Percentiles rank a stretch among this genome's conserved stretches.
These are phyloP conservation scores for Petrolisthes cinctipes DNA, from an alignment of 2,888 invertebrate species.

Conservation along the genomic window DNA sequence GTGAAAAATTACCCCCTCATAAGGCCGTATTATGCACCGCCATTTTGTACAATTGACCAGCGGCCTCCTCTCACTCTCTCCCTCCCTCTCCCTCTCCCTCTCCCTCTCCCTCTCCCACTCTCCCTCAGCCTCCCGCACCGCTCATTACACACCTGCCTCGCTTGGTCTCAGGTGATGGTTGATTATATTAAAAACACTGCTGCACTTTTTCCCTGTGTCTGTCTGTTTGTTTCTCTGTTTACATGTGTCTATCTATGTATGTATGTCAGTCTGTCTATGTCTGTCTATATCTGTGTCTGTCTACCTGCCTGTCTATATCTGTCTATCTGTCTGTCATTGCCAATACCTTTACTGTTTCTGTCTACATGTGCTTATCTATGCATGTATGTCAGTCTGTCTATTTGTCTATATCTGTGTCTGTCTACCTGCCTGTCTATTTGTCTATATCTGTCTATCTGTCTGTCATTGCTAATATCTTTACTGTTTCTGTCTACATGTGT, in stretches of 20 bases:
- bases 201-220: neutral
- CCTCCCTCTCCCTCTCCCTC: constrained; percentile 32
- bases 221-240: neutral
- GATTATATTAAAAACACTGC: too few species aligned
- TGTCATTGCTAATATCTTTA: too few species aligned
- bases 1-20: neutral
- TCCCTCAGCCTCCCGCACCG: neutral
- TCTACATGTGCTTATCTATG: too few species aligned
- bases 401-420: too few species aligned
- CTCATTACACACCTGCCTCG: neutral
- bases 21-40: neutral
- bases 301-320: too few species aligned
- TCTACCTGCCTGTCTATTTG: too few species aligned
- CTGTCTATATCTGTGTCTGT: neutral
- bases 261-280: neutral
- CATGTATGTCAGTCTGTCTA: too few species aligned
- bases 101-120: constrained; percentile 18
- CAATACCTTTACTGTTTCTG: too few species aligned
- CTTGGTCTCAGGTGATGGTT: neutral
- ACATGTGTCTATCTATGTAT: neutral
- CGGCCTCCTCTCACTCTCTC: neutral
- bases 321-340: too few species aligned
- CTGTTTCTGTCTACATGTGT: too few species aligned
- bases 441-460: too few species aligned
- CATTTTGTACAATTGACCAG: neutral